phyloP scores from a whole-genome alignment of 2,888 invertebrate genomes.

The Lymantria monacha region DNA sequence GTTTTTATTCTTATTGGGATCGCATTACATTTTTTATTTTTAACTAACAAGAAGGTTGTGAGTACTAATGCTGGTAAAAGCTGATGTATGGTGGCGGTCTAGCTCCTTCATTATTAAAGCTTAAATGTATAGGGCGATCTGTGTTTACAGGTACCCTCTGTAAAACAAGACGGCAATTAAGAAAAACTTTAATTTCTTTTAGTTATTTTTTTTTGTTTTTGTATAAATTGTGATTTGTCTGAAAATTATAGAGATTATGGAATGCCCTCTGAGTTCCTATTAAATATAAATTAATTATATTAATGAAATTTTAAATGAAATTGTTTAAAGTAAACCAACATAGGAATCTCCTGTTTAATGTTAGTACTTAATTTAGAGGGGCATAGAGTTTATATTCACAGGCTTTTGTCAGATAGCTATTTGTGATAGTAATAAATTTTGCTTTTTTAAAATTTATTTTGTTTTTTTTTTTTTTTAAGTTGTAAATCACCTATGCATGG shows the following conservation, averaged over 20 bases:
- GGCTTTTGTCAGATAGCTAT: slow-evolving; percentile 54
- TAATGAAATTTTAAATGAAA: slow-evolving; percentile 27
- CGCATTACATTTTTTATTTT: slow-evolving; percentile 6
- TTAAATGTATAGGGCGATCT: slow-evolving; percentile 46
- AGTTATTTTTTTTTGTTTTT: slow-evolving; percentile 41
- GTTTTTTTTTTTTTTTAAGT: slow-evolving; percentile 72
- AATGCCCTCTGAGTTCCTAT: slow-evolving; percentile 64
- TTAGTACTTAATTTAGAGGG: slow-evolving; percentile 76
- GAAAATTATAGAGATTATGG: slow-evolving; percentile 53
- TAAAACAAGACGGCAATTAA: slow-evolving; percentile 63
- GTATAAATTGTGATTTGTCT: slow-evolving; percentile 45
- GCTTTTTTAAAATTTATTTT: slow-evolving; percentile 64
- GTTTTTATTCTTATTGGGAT: slow-evolving; percentile 19
- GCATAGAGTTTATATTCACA: slow-evolving; percentile 55
- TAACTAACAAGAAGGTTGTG: slow-evolving; percentile 51
- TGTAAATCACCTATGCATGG: slow-evolving; percentile 64
- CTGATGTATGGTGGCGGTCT: slow-evolving; percentile 32
- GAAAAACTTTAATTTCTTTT: slow-evolving; percentile 56
- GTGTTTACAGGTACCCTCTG: slow-evolving; percentile 74
- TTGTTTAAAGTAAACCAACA: slow-evolving; percentile 28
- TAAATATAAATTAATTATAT: slow-evolving; percentile 31
- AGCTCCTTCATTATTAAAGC: slow-evolving; percentile 23
- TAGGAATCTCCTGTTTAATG: slow-evolving; percentile 76
- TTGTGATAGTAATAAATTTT: slow-evolving; percentile 74
- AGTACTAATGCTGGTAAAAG: slow-evolving; percentile 27